Base-by-base conservation (phyloP, 2,113 vertebrate genomes). In the Erythrocercus mccallii region DNA sequence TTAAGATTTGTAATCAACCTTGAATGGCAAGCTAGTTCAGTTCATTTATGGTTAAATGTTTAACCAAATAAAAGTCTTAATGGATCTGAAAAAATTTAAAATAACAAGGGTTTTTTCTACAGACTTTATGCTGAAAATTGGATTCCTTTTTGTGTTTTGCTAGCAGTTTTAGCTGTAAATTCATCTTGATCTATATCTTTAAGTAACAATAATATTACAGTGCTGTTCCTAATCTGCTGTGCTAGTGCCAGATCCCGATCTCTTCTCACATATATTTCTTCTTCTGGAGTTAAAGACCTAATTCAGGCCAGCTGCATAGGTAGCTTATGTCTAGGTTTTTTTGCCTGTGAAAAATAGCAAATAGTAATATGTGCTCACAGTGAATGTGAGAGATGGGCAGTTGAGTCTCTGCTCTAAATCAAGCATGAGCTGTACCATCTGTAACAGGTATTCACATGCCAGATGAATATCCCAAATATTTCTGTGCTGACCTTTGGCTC, bases 401-500 rank as follows among this genome's bases (percentile, higher is more conserved):
- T 23, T 68, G 83, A 73, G 62, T 37, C 18, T 93, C 68, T 78
- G 88, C 57, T 92, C 35, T 86, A 86, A 91, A 89, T 94, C 69
- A 88, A 57, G 17, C 12, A 20, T 68, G 91, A 95, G 77, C 45
- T 74, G n/a, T 88, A 92, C 69, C 94, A 97, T 86, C 90, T 94
- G 94, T 77, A 90, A 22, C 72, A 94, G 89, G 83, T 95, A 95
- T 87, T 81, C 27, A 30, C 80, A 53, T 0, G 0, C 42, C 48
- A 74, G 61, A 94, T 60, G 65, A 84, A 81, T 91, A 80, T 91
- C 56, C n/a, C 69, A 81, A n/a, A 84, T 86, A 74, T 68, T 95
- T 94, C 53, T 76, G 53, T 87, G 57, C 31, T 89, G 88, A 89
- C 86, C 81, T 96, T 87, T 91, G 73, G n/a, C 88, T 92, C 11